Percentiles rank a stretch among this genome's conserved stretches.
Evolutionary conservation across 2,888 invertebrate genomes (phyloP).

Genomic region (Watsonalla binaria): DNA sequence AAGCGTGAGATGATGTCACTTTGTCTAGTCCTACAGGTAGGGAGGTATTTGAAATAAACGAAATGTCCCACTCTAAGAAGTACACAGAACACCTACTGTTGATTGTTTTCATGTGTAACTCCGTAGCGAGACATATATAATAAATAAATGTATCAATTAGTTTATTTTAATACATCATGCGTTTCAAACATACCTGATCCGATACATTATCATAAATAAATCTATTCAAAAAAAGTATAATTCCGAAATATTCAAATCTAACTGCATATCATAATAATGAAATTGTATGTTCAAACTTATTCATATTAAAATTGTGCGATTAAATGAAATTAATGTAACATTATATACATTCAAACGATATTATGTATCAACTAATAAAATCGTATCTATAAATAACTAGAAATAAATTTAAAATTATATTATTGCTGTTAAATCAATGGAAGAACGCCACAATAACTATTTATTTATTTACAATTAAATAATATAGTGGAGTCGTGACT

Average conservation of each 20-base stretch:
- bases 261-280: constrained; percentile 9
- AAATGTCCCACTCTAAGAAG: no score
- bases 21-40: no score
- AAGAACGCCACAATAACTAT: constrained; percentile 41
- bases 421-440: constrained; percentile 62
- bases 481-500: background rate
- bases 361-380: constrained; percentile 45
- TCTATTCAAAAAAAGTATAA: background rate
- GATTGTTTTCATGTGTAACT: no score
- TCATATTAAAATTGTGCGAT: constrained; percentile 51
- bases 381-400: constrained; percentile 49
- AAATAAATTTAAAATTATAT: constrained; percentile 38
- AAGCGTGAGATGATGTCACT: no score
- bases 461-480: constrained; percentile 16
- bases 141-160: constrained; percentile 30
- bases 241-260: background rate
- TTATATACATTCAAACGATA: constrained; percentile 39
- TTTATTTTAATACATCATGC: constrained; percentile 51
- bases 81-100: no score
- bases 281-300: constrained; percentile 13
- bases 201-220: constrained; percentile 17
- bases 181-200: constrained; percentile 30
- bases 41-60: no score
- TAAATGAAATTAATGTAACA: constrained; percentile 29
- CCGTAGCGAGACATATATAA: constrained; percentile 12